A percentile compares a stretch with the other conserved stretches of the same genome.
phyloP scores from a whole-genome alignment of 2,888 invertebrate species.

The Tethea ocularis region DNA sequence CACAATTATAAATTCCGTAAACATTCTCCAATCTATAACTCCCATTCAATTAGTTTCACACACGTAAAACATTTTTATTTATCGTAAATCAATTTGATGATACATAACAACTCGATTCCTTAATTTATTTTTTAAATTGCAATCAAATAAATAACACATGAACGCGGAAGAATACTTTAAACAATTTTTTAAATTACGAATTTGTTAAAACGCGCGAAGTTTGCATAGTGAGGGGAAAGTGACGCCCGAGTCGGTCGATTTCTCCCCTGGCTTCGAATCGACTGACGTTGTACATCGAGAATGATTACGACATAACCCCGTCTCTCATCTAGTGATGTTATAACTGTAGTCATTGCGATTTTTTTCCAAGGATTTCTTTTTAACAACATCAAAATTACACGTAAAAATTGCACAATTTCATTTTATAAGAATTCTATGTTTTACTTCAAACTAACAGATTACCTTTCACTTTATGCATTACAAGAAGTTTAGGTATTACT shows the following conservation, averaged over 20 bases:
- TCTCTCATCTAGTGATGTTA: slow-evolving; percentile 51
- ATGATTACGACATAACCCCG: slow-evolving; percentile 57
- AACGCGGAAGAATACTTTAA: slow-evolving; percentile 5
- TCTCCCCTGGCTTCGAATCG: slow-evolving; percentile 62
- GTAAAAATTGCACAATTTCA: not conserved
- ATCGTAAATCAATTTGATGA: not conserved
- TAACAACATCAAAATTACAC: slow-evolving; percentile 2
- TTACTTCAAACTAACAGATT: not conserved
- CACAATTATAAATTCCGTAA: not conserved
- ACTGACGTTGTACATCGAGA: slow-evolving; percentile 58
- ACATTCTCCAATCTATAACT: not conserved
- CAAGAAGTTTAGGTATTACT: no score
- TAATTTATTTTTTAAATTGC: slow-evolving; percentile 2
- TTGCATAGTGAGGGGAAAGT: slow-evolving; percentile 69
- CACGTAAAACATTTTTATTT: slow-evolving; percentile 20
- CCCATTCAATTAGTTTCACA: slow-evolving; percentile 17
- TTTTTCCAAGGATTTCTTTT: slow-evolving; percentile 17
- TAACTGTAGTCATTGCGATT: slow-evolving; percentile 23
- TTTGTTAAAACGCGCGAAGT: slow-evolving; percentile 32
- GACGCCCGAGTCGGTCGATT: slow-evolving; percentile 58
- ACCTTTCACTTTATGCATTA: not conserved
- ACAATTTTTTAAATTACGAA: not conserved
- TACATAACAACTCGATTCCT: not conserved
- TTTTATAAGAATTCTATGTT: not conserved
- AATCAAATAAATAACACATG: slow-evolving; percentile 7